These are phyloP conservation scores for Odontophorus gujanensis DNA, from an alignment of 2,113 vertebrate species.

Conservation along the genomic window DNA sequence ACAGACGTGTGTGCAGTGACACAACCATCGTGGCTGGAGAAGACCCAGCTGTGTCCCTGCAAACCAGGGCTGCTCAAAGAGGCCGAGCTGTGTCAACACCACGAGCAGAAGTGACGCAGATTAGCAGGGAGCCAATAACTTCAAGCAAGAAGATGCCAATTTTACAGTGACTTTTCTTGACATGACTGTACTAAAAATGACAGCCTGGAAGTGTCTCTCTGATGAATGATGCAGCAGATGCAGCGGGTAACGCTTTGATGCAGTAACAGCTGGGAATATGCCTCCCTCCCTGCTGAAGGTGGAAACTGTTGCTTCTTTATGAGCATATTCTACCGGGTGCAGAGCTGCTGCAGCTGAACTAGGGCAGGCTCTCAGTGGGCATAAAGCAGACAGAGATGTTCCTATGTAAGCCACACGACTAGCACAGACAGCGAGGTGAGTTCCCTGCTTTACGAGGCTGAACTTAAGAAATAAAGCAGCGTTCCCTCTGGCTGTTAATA, in stretches of 20 bases:
- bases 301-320: conserved; percentile 47
- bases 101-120: not conserved
- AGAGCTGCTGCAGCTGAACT: not conserved
- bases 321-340: not conserved
- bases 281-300: conserved; percentile 10
- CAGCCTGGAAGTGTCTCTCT: conserved; percentile 34
- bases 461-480: not conserved
- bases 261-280: conserved; percentile 39
- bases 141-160: not conserved
- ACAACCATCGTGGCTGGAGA: no score
- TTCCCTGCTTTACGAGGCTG: not conserved
- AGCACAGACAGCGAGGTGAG: not conserved
- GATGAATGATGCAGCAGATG: conserved; percentile 62
- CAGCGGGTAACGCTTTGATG: conserved; percentile 40
- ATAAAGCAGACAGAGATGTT: not conserved
- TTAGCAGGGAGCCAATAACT: conserved; percentile 6
- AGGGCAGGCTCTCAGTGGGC: not conserved
- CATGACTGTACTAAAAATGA: conserved; percentile 21
- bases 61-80: not conserved
- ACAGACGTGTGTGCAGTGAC: no score
- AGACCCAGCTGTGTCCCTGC: not conserved
- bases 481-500: not conserved
- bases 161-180: conserved; percentile 56
- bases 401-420: not conserved
- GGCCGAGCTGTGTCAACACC: not conserved